These are phyloP conservation scores for Phylloscopus whistleri DNA, from an alignment of 2,113 vertebrate species.

Conservation along the genomic window DNA sequence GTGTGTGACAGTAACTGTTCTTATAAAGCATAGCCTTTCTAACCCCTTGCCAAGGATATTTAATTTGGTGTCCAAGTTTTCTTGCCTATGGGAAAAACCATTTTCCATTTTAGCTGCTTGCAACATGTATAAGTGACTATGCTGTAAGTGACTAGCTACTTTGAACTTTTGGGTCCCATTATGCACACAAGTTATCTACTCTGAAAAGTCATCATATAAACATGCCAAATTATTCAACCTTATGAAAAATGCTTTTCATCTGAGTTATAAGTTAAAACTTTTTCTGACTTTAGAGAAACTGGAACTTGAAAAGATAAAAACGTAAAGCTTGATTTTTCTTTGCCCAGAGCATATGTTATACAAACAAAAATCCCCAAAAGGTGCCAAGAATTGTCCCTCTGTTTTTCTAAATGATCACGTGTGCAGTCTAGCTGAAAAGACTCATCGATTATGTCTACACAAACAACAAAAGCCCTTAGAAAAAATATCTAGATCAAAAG, in stretches of 20 bases:
- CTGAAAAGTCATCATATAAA: slow-evolving; percentile 48
- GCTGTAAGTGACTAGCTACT: slow-evolving; percentile 21
- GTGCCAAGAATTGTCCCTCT: slow-evolving; percentile 63
- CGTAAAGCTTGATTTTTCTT: slow-evolving; percentile 58
- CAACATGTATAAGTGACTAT: background rate
- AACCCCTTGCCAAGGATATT: background rate
- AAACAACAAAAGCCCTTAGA: slow-evolving; percentile 70
- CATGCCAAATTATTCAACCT: slow-evolving; percentile 35
- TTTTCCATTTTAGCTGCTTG: slow-evolving; percentile 30
- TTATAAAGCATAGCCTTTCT: background rate
- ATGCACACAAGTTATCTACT: slow-evolving; percentile 39
- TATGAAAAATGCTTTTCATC: slow-evolving; percentile 57
- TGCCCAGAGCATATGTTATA: slow-evolving; percentile 60
- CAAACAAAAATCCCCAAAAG: slow-evolving; percentile 61
- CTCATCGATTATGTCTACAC: slow-evolving; percentile 72
- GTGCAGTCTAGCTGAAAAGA: slow-evolving; percentile 67
- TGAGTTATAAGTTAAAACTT: slow-evolving; percentile 46
- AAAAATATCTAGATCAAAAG: slow-evolving; percentile 73
- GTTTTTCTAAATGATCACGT: slow-evolving; percentile 66
- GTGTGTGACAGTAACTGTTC: background rate
- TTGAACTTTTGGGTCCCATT: slow-evolving; percentile 32
- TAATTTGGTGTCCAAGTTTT: background rate
- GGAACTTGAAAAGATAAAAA: slow-evolving; percentile 61
- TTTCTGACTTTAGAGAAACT: slow-evolving; percentile 54
- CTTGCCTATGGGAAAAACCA: background rate